These are phyloP conservation scores for Otus sunia DNA, from an alignment of 2,113 vertebrate genomes.

Conservation along the genomic window DNA sequence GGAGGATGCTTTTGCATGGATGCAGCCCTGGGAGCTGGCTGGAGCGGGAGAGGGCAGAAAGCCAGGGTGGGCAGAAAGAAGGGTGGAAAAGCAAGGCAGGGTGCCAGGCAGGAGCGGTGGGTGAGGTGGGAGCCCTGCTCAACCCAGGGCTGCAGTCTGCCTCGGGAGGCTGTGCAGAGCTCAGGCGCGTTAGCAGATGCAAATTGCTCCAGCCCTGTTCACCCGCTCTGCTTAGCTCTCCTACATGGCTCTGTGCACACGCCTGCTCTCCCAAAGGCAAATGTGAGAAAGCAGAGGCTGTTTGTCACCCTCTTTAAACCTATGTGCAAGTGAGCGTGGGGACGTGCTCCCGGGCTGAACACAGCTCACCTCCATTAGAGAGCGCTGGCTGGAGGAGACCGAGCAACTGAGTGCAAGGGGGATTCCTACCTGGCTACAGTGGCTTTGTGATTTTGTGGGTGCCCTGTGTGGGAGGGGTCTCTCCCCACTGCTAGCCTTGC, in stretches of 20 bases:
- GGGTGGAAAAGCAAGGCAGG: not conserved
- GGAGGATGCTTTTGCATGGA: not conserved
- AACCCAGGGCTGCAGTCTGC: accelerated
- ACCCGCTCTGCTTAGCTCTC: not conserved
- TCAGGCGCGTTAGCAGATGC: not conserved
- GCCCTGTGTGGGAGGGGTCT: no score
- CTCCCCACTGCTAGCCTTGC: not conserved
- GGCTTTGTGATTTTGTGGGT: not conserved
- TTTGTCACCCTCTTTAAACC: not conserved
- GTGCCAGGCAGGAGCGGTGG: not conserved
- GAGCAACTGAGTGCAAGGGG: accelerated
- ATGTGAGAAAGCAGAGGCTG: not conserved
- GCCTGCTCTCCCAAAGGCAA: not conserved
- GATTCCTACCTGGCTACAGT: not conserved
- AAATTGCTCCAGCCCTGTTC: not conserved
- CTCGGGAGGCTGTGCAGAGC: not conserved
- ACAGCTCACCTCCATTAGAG: not conserved
- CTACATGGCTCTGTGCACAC: not conserved
- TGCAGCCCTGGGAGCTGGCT: not conserved
- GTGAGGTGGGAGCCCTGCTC: not conserved
- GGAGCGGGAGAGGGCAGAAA: not conserved
- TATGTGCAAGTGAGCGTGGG: not conserved
- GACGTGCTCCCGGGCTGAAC: not conserved
- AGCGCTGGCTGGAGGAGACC: not conserved
- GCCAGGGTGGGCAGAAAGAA: not conserved